Evolutionary conservation across 2,113 vertebrate species (phyloP).

Genomic region (Perca schrenkii): DNA sequence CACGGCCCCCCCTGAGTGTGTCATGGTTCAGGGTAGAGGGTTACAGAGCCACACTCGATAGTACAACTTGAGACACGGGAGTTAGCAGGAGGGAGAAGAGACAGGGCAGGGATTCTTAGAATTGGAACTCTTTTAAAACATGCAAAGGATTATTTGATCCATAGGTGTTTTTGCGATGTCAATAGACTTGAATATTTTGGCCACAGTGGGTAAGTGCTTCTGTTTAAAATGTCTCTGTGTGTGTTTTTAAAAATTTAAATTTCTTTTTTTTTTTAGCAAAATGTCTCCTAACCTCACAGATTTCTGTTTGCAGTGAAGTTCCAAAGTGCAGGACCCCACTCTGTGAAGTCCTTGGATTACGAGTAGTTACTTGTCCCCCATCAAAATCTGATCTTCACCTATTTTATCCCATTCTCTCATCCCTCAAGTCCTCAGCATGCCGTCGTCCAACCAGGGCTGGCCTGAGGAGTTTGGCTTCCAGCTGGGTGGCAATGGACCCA

Average conservation of each 20-base stretch:
- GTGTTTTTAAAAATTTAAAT: background rate
- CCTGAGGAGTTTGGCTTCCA: slow-evolving; percentile 96
- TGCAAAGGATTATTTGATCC: slow-evolving; percentile 20
- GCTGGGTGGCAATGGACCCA: slow-evolving; percentile 90
- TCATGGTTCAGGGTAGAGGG: slow-evolving; percentile 69
- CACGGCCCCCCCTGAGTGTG: slow-evolving; percentile 65
- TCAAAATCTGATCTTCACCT: background rate
- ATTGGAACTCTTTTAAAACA: slow-evolving; percentile 16
- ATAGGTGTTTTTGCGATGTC: slow-evolving; percentile 33
- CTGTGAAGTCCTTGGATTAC: background rate
- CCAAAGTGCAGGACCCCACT: background rate
- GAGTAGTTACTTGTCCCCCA: background rate
- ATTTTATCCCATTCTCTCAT: background rate
- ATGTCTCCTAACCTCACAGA: background rate
- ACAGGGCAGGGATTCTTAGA: background rate
- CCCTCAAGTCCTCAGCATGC: slow-evolving; percentile 88
- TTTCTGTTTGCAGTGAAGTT: background rate
- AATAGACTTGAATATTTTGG: slow-evolving; percentile 45
- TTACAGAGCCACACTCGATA: slow-evolving; percentile 43
- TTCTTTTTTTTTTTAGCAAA: background rate
- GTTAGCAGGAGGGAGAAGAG: slow-evolving; percentile 37
- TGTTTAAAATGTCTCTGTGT: background rate
- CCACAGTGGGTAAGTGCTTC: slow-evolving; percentile 45
- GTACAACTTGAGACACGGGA: slow-evolving; percentile 37
- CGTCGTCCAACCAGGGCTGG: slow-evolving; percentile 92